Percentiles rank a stretch among this genome's conserved stretches.
These are phyloP conservation scores for Andinoacara biseriatus DNA, from an alignment of 2,113 vertebrate species.

Conservation along the genomic window DNA sequence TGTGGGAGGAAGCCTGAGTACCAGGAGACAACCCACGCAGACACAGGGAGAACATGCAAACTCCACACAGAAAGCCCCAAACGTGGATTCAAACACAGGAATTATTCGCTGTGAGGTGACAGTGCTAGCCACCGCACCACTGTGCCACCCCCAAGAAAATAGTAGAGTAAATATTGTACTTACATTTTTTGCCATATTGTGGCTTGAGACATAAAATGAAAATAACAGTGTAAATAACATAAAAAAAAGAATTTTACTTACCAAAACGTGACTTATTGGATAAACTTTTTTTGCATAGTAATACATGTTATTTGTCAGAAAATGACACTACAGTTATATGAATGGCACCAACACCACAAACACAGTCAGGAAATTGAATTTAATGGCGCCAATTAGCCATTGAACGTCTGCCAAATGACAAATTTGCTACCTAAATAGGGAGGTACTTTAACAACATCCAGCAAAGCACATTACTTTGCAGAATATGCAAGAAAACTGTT, in stretches of 20 bases:
- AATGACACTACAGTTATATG: background rate
- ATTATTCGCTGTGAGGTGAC: background rate
- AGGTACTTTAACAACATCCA: background rate
- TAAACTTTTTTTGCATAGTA: background rate
- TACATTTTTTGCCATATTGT: background rate
- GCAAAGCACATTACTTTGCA: background rate
- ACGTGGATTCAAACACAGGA: background rate
- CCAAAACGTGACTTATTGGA: background rate
- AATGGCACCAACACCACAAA: background rate
- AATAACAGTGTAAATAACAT: background rate
- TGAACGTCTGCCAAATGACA: background rate
- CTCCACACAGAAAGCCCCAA: background rate
- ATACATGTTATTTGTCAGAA: background rate
- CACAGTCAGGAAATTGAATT: background rate
- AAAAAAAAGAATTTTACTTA: background rate
- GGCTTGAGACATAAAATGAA: background rate
- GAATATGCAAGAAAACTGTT: background rate
- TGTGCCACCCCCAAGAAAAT: background rate
- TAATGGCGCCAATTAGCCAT: background rate
- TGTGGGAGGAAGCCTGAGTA: background rate
- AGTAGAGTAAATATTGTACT: background rate
- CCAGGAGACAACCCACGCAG: background rate
- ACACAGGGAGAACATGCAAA: background rate
- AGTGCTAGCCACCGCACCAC: background rate
- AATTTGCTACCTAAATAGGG: background rate